A percentile compares a stretch with the other conserved stretches of the same genome.
These are phyloP conservation scores for Ailuropoda melanoleuca DNA, from an alignment of 2,113 vertebrate species.

Conservation along the genomic window DNA sequence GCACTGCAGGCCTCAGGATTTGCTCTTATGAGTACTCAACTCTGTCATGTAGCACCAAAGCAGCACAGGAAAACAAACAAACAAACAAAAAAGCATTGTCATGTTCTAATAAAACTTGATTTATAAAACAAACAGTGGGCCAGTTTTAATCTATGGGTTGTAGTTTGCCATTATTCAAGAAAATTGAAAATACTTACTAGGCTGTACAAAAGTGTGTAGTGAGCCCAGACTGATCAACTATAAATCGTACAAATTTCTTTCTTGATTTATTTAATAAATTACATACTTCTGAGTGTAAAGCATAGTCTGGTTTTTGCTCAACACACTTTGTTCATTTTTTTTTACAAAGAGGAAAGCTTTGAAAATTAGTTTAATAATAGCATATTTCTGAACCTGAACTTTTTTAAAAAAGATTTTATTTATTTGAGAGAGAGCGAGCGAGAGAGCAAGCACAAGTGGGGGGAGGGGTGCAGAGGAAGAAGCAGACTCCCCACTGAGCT, in stretches of 20 bases:
- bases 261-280: constrained; percentile 16
- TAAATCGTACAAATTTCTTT: background rate
- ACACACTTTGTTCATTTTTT: background rate
- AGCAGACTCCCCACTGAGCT: background rate
- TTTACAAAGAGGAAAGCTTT: background rate
- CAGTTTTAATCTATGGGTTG: background rate
- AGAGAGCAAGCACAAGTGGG: no score
- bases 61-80: background rate
- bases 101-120: background rate
- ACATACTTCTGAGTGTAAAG: background rate
- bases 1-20: no score
- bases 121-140: background rate
- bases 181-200: background rate
- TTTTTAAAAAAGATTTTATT: background rate
- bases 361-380: background rate
- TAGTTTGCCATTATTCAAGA: background rate
- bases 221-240: background rate
- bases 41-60: background rate
- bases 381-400: background rate
- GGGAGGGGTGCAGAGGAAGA: background rate
- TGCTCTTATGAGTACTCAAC: background rate
- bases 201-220: background rate
- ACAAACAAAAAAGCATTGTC: background rate
- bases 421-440: background rate
- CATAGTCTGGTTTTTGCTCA: background rate